These are phyloP conservation scores for Cygnus buccinator DNA, from an alignment of 2,113 vertebrate genomes.

Conservation along the genomic window DNA sequence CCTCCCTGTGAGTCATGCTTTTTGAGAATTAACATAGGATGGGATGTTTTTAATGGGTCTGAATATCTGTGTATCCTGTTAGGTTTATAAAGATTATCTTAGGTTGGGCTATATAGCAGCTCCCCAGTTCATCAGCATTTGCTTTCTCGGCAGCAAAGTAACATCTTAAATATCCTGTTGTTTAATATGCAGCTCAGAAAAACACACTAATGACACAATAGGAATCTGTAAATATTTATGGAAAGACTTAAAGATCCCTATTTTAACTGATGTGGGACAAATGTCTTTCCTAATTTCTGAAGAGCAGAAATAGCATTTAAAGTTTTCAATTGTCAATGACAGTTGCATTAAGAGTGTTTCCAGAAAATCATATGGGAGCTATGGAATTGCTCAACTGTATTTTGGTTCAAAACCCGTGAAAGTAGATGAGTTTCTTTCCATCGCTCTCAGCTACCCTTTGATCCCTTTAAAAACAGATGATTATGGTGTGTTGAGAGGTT, in stretches of 20 bases:
- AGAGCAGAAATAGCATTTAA: not conserved
- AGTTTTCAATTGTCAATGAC: not conserved
- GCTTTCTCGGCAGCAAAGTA: not conserved
- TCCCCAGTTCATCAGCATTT: not conserved
- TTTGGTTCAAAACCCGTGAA: not conserved
- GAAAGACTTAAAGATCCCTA: not conserved
- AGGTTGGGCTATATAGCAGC: not conserved
- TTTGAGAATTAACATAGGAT: not conserved
- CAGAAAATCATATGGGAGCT: conserved; percentile 7
- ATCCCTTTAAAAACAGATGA: not conserved
- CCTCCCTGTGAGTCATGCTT: not conserved
- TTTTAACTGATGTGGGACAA: not conserved
- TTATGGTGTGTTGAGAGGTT: not conserved
- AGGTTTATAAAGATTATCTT: not conserved
- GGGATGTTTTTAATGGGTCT: not conserved
- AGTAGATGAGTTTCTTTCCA: not conserved
- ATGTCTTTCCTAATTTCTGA: not conserved
- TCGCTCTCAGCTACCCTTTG: not conserved
- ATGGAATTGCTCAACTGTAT: not conserved
- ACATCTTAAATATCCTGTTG: not conserved
- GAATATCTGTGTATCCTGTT: not conserved
- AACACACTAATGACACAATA: not conserved
- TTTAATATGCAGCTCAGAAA: not conserved
- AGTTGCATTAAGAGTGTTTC: not conserved
- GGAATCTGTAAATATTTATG: conserved; percentile 17